A percentile compares a stretch with the other conserved stretches of the same genome.
Evolutionary conservation across 2,113 vertebrate species (phyloP).

Genomic region (Ailurus styani): DNA sequence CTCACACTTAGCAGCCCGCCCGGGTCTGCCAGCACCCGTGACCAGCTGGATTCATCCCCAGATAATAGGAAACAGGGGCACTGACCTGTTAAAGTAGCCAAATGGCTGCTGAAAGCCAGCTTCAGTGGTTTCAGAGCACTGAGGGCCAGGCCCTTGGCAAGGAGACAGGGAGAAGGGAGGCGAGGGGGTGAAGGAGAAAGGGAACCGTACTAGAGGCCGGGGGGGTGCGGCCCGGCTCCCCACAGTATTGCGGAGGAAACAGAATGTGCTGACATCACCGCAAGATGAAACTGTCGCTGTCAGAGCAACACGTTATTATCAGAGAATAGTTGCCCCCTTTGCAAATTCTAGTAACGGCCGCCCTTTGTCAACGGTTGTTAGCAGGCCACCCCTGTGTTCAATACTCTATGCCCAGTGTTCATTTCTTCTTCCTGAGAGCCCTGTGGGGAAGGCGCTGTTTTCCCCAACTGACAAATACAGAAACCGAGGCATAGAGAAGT

Average conservation of each 20-base stretch:
- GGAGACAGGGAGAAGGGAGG: rapidly evolving
- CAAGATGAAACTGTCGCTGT: background rate
- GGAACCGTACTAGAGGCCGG: background rate
- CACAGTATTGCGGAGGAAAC: background rate
- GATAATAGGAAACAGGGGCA: background rate
- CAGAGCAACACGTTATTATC: background rate
- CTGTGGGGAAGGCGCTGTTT: background rate
- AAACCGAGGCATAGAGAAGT: background rate
- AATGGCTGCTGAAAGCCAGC: background rate
- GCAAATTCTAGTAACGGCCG: background rate
- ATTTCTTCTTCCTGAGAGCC: background rate
- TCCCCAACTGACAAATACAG: background rate
- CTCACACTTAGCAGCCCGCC: background rate
- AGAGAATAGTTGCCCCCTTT: background rate
- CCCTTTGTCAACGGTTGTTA: background rate
- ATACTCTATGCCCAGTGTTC: background rate
- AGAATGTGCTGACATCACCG: background rate
- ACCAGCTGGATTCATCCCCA: background rate
- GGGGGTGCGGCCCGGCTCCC: background rate
- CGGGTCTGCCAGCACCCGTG: rapidly evolving
- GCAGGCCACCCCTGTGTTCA: background rate
- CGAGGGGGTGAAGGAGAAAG: background rate
- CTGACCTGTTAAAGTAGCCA: background rate
- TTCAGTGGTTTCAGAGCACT: background rate
- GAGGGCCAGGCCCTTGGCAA: background rate